Evolutionary conservation across 2,888 invertebrate genomes (phyloP), one percentile per base, ranked within the genome.

Genomic region (Drosophila flavopinicola): DNA sequence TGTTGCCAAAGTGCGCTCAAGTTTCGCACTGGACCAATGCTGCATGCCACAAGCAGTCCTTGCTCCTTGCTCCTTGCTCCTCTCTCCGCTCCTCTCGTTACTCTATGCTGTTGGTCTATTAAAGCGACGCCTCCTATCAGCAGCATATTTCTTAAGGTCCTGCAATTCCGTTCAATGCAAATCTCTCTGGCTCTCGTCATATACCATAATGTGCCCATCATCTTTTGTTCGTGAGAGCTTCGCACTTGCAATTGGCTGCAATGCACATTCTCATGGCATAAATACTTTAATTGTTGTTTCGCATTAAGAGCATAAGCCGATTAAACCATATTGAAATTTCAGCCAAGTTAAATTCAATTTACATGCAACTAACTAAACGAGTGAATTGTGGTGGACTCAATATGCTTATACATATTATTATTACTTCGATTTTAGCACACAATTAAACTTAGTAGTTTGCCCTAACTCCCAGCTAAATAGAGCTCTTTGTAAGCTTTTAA

Each of bases 1-100:
- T 73, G 59, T 54, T 58, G 60, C 52, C 48, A 41, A 41, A 71
- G 59, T 69, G 66, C 51, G 35, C 47, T 48, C 75, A 64, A 61
- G 66, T 66, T 72, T 30, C 13, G 32, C 48, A 39, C 72, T 54
- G 67, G 44, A 48, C 66, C 41, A 37, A 37, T 42, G 58, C 7
- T 48, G 10, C 41, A 41, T 60, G 38, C 54, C 56, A 48, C 37
- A 37, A 32, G 24, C 54, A 47, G n/a, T n/a, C n/a, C n/a, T n/a
- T n/a, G n/a, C n/a, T n/a, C n/a, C n/a, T n/a, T 42, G 58, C 7
- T 48, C 7, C 41, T 37, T 60, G 38, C 54, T 52, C 20, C 20
- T 20, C 4, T 20, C 20, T 4, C 20, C 20, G 4, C 20, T 20
- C 20, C 20, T 4, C 20, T n/a, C n/a, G n/a, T n/a, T n/a, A n/a